A percentile compares a stretch with the other conserved stretches of the same genome.
Conservation (phyloP, 2,888 invertebrate genomes). For the Platerodrilus igneus region DNA sequence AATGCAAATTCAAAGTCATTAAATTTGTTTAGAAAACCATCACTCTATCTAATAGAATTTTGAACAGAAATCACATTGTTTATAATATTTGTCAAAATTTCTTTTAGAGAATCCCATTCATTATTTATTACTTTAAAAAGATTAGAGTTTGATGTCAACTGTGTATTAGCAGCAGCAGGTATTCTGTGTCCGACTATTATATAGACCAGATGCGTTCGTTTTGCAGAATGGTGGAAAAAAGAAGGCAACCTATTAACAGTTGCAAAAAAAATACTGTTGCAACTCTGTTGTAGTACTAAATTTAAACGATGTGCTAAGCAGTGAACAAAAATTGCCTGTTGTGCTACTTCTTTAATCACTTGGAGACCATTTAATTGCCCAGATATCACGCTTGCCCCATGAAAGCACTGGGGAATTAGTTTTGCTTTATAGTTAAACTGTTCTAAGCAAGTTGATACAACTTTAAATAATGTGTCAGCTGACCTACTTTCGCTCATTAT, state of each 20-base stretch:
- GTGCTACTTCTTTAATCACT: no score
- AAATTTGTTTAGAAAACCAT: conserved; percentile 24
- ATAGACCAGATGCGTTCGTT: conserved; percentile 8
- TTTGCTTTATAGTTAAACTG: no score
- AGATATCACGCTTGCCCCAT: no score
- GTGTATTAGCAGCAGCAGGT: conserved; percentile 10
- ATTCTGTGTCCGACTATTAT: not conserved
- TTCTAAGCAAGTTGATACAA: no score
- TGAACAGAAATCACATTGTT: conserved; percentile 18
- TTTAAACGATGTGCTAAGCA: conserved; percentile 27
- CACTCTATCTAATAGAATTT: conserved; percentile 20
- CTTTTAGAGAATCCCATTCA: conserved; percentile 27
- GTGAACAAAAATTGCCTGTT: no score
- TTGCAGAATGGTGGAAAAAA: conserved; percentile 26
- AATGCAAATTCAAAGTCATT: conserved; percentile 28
- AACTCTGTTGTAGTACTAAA: conserved; percentile 22
- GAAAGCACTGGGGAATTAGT: no score
- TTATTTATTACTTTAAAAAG: conserved; percentile 15
- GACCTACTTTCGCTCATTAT: no score
- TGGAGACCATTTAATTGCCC: no score
- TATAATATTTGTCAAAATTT: conserved; percentile 23
- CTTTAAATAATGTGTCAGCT: no score
- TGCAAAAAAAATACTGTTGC: conserved; percentile 26
- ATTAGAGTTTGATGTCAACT: conserved; percentile 25
- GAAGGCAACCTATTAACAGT: conserved; percentile 22